Conservation (phyloP, 2,797 vertebrate species). For the Pteronotus mesoamericanus region DNA sequence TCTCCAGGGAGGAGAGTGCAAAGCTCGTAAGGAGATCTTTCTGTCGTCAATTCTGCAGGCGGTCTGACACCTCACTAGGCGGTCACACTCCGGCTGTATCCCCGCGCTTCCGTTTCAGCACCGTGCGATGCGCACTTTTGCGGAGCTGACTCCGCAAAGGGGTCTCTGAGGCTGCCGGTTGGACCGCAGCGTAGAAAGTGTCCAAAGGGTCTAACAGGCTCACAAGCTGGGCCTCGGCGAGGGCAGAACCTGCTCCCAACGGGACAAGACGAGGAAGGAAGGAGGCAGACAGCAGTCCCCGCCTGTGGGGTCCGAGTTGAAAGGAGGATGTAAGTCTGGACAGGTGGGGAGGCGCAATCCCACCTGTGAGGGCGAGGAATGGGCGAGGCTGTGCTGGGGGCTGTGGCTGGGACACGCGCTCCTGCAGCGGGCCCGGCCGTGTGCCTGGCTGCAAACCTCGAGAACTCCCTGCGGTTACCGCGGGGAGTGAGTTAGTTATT, state of each 20-base stretch:
- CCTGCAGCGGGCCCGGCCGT: not conserved
- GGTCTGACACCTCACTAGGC: not conserved
- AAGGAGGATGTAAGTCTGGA: not conserved
- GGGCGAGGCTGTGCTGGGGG: not conserved
- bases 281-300: too few relatives aligned
- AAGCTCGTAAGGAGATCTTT: too few relatives aligned
- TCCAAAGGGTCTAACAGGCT: not conserved
- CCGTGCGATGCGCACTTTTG: not conserved
- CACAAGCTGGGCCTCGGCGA: not conserved
- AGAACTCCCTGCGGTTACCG: not conserved
- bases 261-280: not conserved
- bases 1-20: too few relatives aligned
- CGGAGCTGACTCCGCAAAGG: not conserved
- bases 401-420: not conserved
- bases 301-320: not conserved
- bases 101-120: not conserved
- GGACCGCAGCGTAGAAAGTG: not conserved
- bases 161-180: not conserved
- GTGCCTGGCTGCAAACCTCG: not conserved
- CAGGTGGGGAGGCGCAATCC: not conserved
- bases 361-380: fast-evolving
- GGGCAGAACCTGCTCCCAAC: not conserved
- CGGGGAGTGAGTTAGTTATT: not conserved
- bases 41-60: too few relatives aligned
- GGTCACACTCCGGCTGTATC: too few relatives aligned